Base-by-base conservation (phyloP, 2,797 vertebrate genomes). In the Hydrolagus colliei region DNA sequence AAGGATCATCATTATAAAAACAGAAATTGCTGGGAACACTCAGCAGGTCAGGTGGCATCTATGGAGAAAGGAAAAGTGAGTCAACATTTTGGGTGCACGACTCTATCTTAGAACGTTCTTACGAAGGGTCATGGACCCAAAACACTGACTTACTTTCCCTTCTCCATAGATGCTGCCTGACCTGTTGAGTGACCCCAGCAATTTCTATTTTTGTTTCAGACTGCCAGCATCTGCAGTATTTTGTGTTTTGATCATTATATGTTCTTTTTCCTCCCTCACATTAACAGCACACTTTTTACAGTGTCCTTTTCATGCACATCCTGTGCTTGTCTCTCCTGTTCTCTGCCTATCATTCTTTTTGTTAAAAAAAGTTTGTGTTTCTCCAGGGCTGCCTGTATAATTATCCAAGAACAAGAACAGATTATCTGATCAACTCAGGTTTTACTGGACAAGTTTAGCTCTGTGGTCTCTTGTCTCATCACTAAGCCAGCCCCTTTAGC, bases 381-480 rank as follows among this genome's bases (percentile, higher is more conserved):
- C 10, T 68, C 79, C 41, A 1, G 5, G 9, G 1, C 61, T 84
- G 11, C 68, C 16, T 41, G 20, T 82, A 7, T 68, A 82, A 68
- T 82, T 68, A 68, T 35, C 41, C 41, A 52, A 52, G 41, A 52
- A 52, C 41, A 52, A 52, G 41, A 1, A 52, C 41, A 84, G 27
- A 84, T 67, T 84, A 84, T 71, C 27, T 82, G 78, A 71, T 82
- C 32, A 35, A 59, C 18, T 41, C 65, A 68, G 27, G 79, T 68
- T 68, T 68, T 68, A 71, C 79, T 41, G 9, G 65, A 41, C 63
- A 18, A 84, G 67, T 9, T 82, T 68, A 71, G 10, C 22, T 71
- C 68, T 35, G 20, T 32, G 41, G 79, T 12, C 79, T 32, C 52
- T 77, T 41, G 16, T 71, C 79, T 71, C 65, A 71, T 71, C 27